These are phyloP conservation scores for Cavia porcellus DNA, from an alignment of 2,113 vertebrate genomes.

Conservation along the genomic window DNA sequence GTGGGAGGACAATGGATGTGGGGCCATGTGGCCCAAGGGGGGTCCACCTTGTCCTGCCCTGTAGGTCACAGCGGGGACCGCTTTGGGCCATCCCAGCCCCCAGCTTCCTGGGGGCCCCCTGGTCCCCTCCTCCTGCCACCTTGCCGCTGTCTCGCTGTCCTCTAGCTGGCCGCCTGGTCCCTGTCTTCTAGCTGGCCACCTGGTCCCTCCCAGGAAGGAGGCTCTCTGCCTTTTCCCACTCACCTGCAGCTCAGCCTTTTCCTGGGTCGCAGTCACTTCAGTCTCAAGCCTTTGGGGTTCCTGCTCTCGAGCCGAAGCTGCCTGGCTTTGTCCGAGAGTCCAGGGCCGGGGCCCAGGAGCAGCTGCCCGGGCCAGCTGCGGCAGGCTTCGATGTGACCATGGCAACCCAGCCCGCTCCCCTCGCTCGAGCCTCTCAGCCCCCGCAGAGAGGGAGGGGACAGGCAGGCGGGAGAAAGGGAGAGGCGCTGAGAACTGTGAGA, in stretches of 20 bases:
- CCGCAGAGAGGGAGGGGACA: constrained; percentile 79
- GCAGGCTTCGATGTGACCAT: constrained; percentile 82
- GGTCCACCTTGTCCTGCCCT: background rate
- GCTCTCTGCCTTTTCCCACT: constrained; percentile 10
- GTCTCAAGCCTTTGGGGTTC: constrained; percentile 64
- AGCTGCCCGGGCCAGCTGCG: constrained; percentile 84
- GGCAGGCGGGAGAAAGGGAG: constrained; percentile 59
- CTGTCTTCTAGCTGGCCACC: background rate
- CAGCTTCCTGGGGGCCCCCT: background rate
- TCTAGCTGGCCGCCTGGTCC: background rate
- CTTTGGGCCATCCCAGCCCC: background rate
- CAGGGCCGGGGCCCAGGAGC: constrained; percentile 70
- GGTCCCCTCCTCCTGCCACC: background rate
- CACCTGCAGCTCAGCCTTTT: constrained; percentile 66
- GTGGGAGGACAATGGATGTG: background rate
- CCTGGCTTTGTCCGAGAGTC: constrained; percentile 79
- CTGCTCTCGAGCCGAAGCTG: constrained; percentile 42
- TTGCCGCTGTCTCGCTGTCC: background rate
- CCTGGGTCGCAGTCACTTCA: background rate
- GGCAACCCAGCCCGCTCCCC: constrained; percentile 77
- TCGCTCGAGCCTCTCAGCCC: constrained; percentile 53
- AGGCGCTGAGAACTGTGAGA: constrained; percentile 55
- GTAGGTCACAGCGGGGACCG: background rate
- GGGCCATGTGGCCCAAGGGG: no score
- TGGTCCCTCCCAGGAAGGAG: background rate